Base-by-base conservation (phyloP, 2,888 invertebrate genomes). In the Masnerella sp. region DNA sequence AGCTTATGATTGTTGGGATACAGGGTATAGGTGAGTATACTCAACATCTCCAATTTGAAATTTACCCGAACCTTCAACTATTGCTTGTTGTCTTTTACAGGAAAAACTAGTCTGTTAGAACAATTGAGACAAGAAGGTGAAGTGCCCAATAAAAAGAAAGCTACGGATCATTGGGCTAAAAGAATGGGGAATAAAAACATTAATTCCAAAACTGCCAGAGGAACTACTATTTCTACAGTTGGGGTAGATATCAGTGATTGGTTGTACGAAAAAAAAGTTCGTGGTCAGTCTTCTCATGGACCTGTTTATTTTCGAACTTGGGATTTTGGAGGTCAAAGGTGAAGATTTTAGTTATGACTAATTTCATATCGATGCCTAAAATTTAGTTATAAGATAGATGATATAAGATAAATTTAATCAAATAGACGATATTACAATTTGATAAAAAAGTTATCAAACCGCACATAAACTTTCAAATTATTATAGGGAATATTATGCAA, bases 241-340 rank as follows among this genome's bases (percentile, higher is more conserved):
- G 98, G 98, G 14, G 98, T 99, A 17, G 99, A 99, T 88, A 98
- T 99, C 78, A 96, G 96, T 40, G 95, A 96, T 77, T 97, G 98
- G 95, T 90, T 94, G 15, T 96, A 95, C 86, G 97, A 97, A 86
- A 95, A 95, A 83, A 93, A 95, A 84, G 89, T 93, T 5, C 90
- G 94, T 17, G 93, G 95, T 0, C 92, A 91, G 30, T 92, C 92
- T 0, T 91, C 92, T 0, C 92, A 93, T 82, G 95, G 95, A 0
- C 94, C 97, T 0, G 94, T 98, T 54, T 93, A 95, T 18, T 97
- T 97, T 88, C 89, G 98, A 56, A 99, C 99, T 0, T 99, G 99
- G 99, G 99, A 99, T 88, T 99, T 99, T 88, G 98, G 98, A 2
- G 99, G 99, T 0, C 99, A 98, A 89, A 70, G 61, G 74, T 74